Percentiles rank a stretch among this genome's conserved stretches.
Evolutionary conservation across 2,113 vertebrate genomes (phyloP).

Genomic region (Sander vitreus): DNA sequence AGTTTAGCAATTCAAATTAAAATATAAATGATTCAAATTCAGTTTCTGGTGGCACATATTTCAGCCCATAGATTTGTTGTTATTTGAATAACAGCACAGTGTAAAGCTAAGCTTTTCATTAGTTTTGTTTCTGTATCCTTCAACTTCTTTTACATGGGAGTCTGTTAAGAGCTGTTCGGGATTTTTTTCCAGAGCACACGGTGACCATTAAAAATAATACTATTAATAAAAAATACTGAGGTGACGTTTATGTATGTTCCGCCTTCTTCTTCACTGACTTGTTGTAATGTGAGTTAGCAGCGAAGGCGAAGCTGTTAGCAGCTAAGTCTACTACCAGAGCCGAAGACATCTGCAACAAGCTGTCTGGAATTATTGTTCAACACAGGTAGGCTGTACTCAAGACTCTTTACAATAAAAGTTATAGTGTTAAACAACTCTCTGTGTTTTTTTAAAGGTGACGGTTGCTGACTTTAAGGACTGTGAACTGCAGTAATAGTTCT

Average conservation of each 20-base stretch:
- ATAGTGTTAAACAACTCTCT: neutral
- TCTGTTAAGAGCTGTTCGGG: no score
- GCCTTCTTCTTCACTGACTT: neutral
- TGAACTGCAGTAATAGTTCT: neutral
- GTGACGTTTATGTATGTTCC: no score
- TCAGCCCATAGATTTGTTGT: neutral
- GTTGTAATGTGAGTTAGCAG: neutral
- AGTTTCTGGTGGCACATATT: no score
- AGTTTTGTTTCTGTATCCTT: neutral
- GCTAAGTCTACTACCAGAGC: neutral
- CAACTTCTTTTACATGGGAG: no score
- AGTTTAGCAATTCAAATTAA: no score
- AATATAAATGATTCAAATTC: no score
- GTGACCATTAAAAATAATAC: neutral
- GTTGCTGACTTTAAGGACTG: neutral
- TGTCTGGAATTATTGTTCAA: neutral
- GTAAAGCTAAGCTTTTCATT: neutral
- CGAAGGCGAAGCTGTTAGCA: neutral
- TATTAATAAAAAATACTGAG: no score
- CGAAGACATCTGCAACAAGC: neutral
- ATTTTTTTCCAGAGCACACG: neutral
- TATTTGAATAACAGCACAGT: neutral
- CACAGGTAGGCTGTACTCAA: constrained; percentile 15
- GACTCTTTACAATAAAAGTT: neutral
- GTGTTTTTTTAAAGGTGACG: neutral